Base-by-base conservation (phyloP, 2,797 vertebrate species). In the Coilia nasus region DNA sequence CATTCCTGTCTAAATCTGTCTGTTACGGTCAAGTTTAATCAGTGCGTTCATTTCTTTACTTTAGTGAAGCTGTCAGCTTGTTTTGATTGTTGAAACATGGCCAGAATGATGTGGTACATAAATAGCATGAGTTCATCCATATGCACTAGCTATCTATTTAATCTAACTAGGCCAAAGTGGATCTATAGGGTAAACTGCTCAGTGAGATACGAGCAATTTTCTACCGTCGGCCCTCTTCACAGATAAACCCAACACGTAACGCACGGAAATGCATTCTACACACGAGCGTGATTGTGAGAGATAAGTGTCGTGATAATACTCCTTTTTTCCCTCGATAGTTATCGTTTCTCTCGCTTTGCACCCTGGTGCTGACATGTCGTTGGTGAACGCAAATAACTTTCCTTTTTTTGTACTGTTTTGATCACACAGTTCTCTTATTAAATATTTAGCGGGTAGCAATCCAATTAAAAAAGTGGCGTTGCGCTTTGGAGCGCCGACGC, bases 391-490 rank as follows among this genome's bases (percentile, higher is more conserved):
- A 75, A 75, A 75, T 75, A 31, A 75, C 67, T 75, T 75, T 9
- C 9, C 9, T 54, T 54, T 54, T 54, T 54, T 75, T 75, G 31
- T 75, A 19, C 67, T 75, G 28, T 75, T 71, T 75, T 75, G 67
- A 75, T 75, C 67, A 75, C 28, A 14, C 67, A 35, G 28, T 75
- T 75, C 14, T 31, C 28, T 31, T 75, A 75, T 75, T 75, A 75
- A 75, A 75, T 75, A 75, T 75, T 75, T 75, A 75, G 67, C 67
- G 28, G 67, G 31, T 28, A 1, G 28, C 67, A 75, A 75, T 75
- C 67, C 67, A 75, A 75, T 75, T 75, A 75, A 75, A 25, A 67
- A 28, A 75, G 28, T 6, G 12, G 64, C 15, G 64, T 17, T 12
- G 64, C 1, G 28, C 64, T 71, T 71, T 17, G 14, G 28, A 75